These are phyloP conservation scores for Sminthurides aquaticus DNA, from an alignment of 2,888 invertebrate genomes.

Conservation along the genomic window DNA sequence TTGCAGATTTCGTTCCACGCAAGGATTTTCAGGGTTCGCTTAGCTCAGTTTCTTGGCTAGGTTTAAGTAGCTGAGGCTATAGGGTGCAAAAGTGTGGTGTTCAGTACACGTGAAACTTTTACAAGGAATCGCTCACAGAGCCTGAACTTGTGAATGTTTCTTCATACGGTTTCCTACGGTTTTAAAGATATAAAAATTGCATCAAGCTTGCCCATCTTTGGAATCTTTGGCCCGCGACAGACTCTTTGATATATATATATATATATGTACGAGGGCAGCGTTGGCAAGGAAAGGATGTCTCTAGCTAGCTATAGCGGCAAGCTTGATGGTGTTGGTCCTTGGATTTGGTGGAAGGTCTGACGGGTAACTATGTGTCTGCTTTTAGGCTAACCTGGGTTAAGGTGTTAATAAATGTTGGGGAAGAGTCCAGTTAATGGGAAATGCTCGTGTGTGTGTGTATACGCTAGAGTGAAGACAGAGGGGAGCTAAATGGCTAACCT, in stretches of 20 bases:
- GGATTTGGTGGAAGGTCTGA: too few relatives aligned
- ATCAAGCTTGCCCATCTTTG: conserved; percentile 22
- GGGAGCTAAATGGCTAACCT: background rate
- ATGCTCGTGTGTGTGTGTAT: background rate
- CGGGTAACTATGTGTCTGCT: too few relatives aligned
- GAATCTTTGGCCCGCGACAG: conserved; percentile 25
- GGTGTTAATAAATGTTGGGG: too few relatives aligned
- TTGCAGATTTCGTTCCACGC: conserved; percentile 21
- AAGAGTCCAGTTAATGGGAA: background rate
- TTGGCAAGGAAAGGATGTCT: too few relatives aligned
- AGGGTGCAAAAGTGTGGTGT: too few relatives aligned
- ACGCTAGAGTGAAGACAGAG: background rate
- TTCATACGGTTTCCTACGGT: too few relatives aligned
- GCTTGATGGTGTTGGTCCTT: background rate
- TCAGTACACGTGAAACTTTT: too few relatives aligned
- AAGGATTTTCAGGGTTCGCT: conserved; percentile 20
- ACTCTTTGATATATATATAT: background rate
- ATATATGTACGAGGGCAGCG: too few relatives aligned
- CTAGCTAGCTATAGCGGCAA: too few relatives aligned
- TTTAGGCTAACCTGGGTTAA: too few relatives aligned
- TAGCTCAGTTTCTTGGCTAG: background rate
- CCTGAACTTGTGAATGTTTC: too few relatives aligned
- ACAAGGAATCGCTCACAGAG: background rate
- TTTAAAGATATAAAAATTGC: too few relatives aligned
- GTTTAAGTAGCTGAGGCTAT: background rate